A percentile compares a stretch with the other conserved stretches of the same genome.
Evolutionary conservation across 2,797 vertebrate genomes (phyloP).

Genomic region (Neosilurus hyrtlii): DNA sequence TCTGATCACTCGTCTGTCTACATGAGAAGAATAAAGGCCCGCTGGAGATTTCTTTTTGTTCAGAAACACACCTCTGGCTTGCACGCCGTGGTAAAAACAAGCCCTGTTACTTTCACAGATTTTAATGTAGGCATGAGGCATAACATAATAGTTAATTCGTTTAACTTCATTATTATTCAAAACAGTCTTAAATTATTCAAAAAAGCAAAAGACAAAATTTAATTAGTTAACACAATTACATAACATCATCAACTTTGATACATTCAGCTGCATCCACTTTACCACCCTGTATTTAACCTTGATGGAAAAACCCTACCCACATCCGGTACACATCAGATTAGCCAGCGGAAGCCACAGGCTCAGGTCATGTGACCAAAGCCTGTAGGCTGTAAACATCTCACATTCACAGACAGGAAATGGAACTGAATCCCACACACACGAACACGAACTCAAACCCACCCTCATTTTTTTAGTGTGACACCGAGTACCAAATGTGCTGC

Average conservation of each 20-base stretch:
- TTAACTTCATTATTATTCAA: background rate
- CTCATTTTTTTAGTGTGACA: background rate
- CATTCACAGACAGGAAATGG: conserved; percentile 34
- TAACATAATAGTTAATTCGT: background rate
- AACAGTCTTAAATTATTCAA: background rate
- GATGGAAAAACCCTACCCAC: conserved; percentile 8
- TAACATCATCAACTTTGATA: background rate
- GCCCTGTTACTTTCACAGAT: background rate
- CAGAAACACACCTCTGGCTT: background rate
- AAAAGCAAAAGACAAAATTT: too few species aligned
- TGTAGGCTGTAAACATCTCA: background rate
- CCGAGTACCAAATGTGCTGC: background rate
- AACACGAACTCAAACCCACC: background rate
- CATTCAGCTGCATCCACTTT: background rate
- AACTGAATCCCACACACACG: background rate
- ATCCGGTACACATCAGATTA: conserved; percentile 1
- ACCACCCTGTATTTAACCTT: background rate
- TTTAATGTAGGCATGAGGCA: background rate
- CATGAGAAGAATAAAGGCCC: background rate
- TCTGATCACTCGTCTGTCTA: background rate
- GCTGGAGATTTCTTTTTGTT: background rate
- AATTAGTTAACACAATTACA: background rate
- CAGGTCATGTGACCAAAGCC: conserved; percentile 16
- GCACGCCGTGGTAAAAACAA: background rate
- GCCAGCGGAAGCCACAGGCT: conserved; percentile 14